These are phyloP conservation scores for Rissa tridactyla DNA, from an alignment of 2,113 vertebrate species.

Conservation along the genomic window DNA sequence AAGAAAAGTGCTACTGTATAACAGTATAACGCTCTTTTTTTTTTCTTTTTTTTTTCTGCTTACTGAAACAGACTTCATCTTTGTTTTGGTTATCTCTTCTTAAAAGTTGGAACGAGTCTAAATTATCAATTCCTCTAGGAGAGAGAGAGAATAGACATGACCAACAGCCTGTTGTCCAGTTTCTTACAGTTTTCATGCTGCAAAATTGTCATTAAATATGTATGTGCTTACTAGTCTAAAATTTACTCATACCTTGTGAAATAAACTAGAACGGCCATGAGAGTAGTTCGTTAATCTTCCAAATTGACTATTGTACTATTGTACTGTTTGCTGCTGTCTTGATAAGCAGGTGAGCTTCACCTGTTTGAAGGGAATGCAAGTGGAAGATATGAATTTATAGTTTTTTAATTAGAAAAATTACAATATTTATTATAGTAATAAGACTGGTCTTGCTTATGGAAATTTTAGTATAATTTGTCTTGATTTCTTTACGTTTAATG, in stretches of 20 bases:
- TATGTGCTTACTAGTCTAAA: not conserved
- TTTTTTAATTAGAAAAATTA: not conserved
- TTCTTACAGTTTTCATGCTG: not conserved
- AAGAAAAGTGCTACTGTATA: not conserved
- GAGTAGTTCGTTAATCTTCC: not conserved
- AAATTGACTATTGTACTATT: not conserved
- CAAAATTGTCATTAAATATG: not conserved
- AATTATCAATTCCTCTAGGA: not conserved
- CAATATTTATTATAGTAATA: not conserved
- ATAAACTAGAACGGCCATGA: not conserved
- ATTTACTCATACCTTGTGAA: not conserved
- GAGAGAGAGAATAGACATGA: not conserved
- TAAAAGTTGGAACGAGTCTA: not conserved
- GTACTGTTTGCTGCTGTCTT: not conserved
- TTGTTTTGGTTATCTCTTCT: not conserved
- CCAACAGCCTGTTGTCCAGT: not conserved
- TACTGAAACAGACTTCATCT: not conserved
- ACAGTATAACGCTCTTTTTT: not conserved
- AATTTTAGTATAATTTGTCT: not conserved
- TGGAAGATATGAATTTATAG: not conserved
- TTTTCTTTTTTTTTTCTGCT: not conserved
- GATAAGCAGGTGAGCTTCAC: not conserved
- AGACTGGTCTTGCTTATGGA: not conserved
- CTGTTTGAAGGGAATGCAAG: not conserved
- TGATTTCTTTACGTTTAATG: not conserved